phyloP scores from a whole-genome alignment of 1,140 invertebrate genomes.

The Dendroctonus ponderosae region DNA sequence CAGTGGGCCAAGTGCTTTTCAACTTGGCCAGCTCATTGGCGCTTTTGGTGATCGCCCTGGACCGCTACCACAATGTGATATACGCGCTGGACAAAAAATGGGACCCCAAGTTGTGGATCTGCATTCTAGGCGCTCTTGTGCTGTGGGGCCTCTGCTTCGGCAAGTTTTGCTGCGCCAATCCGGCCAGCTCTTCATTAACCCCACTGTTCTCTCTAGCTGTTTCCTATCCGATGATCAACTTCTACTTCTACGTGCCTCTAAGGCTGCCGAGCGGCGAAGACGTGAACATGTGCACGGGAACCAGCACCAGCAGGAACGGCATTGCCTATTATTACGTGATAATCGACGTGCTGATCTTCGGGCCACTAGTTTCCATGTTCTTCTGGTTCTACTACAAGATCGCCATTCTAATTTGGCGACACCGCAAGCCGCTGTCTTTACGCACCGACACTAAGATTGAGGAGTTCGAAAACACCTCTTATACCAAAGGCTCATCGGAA shows the following conservation, averaged over 20 bases:
- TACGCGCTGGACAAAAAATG: constrained; percentile 48
- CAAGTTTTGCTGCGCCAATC: not conserved
- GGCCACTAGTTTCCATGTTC: constrained; percentile 55
- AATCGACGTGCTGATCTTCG: constrained; percentile 54
- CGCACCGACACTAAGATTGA: not conserved
- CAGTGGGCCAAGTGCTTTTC: constrained; percentile 54
- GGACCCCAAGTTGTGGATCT: constrained; percentile 48
- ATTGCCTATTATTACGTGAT: constrained; percentile 49
- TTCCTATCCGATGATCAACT: constrained; percentile 41
- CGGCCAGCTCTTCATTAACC: no score
- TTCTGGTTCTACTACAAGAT: constrained; percentile 56
- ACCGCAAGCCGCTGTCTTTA: constrained; percentile 41
- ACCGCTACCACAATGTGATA: constrained; percentile 54
- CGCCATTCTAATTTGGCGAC: constrained; percentile 54
- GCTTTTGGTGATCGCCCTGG: constrained; percentile 56
- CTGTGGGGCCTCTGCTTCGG: constrained; percentile 49
- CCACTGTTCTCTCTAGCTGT: constrained; percentile 20
- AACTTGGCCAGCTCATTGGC: constrained; percentile 55
- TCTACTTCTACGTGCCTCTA: constrained; percentile 35
- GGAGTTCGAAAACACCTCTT: constrained; percentile 33
- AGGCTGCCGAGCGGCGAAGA: constrained; percentile 25
- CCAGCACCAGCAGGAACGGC: constrained; percentile 41
- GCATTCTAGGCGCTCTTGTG: constrained; percentile 38
- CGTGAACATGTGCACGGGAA: constrained; percentile 29
- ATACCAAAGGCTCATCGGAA: constrained; percentile 35